Evolutionary conservation across 2,888 invertebrate species (phyloP).

Genomic region (Hybos culiciformis): DNA sequence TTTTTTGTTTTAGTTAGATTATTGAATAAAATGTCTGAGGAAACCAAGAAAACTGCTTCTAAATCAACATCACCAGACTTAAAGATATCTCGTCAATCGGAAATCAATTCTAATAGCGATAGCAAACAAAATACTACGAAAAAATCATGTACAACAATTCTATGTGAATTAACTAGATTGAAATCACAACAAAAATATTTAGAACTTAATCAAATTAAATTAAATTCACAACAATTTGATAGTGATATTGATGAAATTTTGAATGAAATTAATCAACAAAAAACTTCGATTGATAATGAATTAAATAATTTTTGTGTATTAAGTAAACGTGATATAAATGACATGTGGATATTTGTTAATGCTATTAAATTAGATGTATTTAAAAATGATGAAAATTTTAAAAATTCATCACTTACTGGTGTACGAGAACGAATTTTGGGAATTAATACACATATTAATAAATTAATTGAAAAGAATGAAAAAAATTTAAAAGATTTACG

Average conservation of each 20-base stretch:
- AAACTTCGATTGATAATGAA: conserved; percentile 20
- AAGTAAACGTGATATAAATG: conserved; percentile 23
- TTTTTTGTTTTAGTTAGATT: too few relatives aligned
- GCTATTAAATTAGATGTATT: conserved; percentile 25
- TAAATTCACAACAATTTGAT: conserved; percentile 26
- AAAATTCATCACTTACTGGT: conserved; percentile 20
- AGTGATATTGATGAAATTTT: conserved; percentile 5
- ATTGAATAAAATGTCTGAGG: too few relatives aligned
- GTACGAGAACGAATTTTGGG: conserved; percentile 26
- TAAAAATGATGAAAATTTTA: conserved; percentile 21
- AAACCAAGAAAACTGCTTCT: neutral
- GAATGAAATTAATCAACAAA: conserved; percentile 26
- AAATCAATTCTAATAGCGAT: too few relatives aligned
- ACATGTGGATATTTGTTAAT: conserved; percentile 26
- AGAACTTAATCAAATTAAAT: conserved; percentile 30
- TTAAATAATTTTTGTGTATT: conserved; percentile 18
- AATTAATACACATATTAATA: conserved; percentile 24
- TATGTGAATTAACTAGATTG: conserved; percentile 31
- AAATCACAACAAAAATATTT: conserved; percentile 35
- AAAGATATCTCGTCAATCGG: too few relatives aligned
- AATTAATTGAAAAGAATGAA: conserved; percentile 21
- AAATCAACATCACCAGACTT: neutral
- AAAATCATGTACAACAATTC: conserved; percentile 23
- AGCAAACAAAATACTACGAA: too few relatives aligned
- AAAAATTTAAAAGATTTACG: conserved; percentile 19